phyloP scores from a whole-genome alignment of 2,113 vertebrate species.

The Natator depressus region DNA sequence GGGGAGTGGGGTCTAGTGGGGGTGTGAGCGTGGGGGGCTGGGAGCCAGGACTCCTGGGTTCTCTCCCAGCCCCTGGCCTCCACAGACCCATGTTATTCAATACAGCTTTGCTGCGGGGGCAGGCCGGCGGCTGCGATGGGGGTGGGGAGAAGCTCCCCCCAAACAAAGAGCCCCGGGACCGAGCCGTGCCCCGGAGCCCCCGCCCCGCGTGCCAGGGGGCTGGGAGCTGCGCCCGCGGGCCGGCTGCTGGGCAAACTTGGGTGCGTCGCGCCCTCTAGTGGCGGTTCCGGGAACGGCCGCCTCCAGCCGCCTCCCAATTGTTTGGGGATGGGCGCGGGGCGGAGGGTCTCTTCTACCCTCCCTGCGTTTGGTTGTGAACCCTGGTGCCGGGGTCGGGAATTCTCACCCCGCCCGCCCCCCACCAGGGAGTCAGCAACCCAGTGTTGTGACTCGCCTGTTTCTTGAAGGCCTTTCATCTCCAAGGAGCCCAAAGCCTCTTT shows the following conservation, averaged over 20 bases:
- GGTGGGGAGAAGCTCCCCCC: too few relatives aligned
- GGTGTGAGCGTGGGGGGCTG: background rate
- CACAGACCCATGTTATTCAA: background rate
- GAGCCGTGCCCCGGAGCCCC: accelerated
- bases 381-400: background rate
- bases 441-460: accelerated
- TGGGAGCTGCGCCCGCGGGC: too few relatives aligned
- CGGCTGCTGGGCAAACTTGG: background rate
- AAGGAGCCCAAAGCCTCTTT: background rate
- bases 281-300: background rate
- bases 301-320: background rate
- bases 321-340: too few relatives aligned
- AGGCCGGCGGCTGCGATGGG: too few relatives aligned
- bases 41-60: background rate
- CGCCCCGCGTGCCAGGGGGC: background rate
- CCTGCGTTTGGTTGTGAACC: background rate
- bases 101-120: background rate
- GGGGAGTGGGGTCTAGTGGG: too few relatives aligned
- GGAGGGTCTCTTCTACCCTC: background rate
- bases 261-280: background rate
- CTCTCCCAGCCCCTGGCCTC: background rate
- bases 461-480: background rate
- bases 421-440: background rate
- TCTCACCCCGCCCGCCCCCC: background rate
- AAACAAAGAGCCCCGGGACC: too few relatives aligned